These are phyloP conservation scores for Xylocopa sonorina DNA, from an alignment of 1,140 invertebrate species.

Conservation along the genomic window DNA sequence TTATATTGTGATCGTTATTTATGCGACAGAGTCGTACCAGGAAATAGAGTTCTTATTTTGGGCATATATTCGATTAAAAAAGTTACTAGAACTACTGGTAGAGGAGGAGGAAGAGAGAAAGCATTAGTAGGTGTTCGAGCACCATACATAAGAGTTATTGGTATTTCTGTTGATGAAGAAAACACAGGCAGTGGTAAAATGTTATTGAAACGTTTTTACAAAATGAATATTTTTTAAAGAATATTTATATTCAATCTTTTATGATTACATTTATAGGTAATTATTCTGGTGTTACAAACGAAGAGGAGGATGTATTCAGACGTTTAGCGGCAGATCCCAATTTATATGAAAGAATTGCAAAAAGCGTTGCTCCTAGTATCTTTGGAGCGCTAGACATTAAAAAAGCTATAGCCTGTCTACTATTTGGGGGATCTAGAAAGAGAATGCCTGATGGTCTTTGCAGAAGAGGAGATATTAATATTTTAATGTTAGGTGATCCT, in stretches of 20 bases:
- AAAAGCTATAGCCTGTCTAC: slow-evolving; percentile 96
- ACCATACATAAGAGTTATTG: slow-evolving; percentile 97
- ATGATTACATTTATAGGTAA: slow-evolving; percentile 68
- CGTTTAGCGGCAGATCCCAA: slow-evolving; percentile 92
- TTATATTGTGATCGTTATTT: slow-evolving; percentile 97
- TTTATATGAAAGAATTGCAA: slow-evolving; percentile 94
- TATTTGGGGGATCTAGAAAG: slow-evolving; percentile 96
- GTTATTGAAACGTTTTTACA: slow-evolving; percentile 79
- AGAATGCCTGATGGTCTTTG: slow-evolving; percentile 97
- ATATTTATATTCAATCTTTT: background rate
- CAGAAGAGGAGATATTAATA: slow-evolving; percentile 98
- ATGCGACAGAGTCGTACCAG: slow-evolving; percentile 97
- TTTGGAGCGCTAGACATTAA: slow-evolving; percentile 98
- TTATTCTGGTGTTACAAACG: slow-evolving; percentile 84
- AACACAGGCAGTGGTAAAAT: slow-evolving; percentile 85
- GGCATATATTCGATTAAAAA: slow-evolving; percentile 99
- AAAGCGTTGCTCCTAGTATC: slow-evolving; percentile 98
- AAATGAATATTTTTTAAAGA: background rate
- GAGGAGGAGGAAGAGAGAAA: slow-evolving; percentile 89
- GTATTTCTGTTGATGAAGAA: slow-evolving; percentile 92
- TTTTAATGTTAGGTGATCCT: slow-evolving; percentile 97
- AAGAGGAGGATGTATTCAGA: slow-evolving; percentile 96
- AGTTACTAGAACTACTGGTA: slow-evolving; percentile 84
- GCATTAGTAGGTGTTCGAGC: slow-evolving; percentile 95
- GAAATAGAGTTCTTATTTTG: slow-evolving; percentile 95